These are phyloP conservation scores for Eucera pruinosa DNA, from an alignment of 2,888 invertebrate species.

Conservation along the genomic window DNA sequence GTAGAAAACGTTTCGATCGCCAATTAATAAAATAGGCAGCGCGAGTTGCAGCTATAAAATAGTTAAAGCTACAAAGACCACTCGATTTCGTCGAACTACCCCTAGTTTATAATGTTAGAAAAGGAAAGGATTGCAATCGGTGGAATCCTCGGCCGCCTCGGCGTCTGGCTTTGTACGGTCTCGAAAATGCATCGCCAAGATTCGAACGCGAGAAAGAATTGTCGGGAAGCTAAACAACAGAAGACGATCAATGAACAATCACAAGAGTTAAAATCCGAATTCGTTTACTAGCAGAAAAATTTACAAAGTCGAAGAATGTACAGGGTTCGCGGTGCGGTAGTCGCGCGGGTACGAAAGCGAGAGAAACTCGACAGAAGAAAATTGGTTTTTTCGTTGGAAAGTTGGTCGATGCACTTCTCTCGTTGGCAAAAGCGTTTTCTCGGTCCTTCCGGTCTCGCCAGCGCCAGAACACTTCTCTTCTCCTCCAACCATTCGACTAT, in stretches of 20 bases:
- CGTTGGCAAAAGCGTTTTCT: conserved; percentile 43
- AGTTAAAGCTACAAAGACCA: too few relatives aligned
- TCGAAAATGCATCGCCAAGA: too few relatives aligned
- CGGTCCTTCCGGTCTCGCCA: conserved; percentile 11
- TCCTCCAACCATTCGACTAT: conserved; percentile 4
- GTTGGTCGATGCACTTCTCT: conserved; percentile 58
- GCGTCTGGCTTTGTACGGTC: too few relatives aligned
- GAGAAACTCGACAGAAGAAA: conserved; percentile 30
- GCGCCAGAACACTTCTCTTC: background rate
- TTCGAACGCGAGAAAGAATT: background rate
- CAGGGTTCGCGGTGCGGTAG: conserved; percentile 25
- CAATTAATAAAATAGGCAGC: too few relatives aligned
- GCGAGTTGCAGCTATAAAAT: too few relatives aligned
- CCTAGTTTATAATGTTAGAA: too few relatives aligned
- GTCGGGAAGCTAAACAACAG: background rate
- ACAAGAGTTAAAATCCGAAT: conserved; percentile 30
- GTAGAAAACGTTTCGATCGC: too few relatives aligned
- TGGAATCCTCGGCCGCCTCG: too few relatives aligned
- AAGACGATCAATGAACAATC: conserved; percentile 18
- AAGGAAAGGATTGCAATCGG: too few relatives aligned
- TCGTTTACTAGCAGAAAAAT: conserved; percentile 39
- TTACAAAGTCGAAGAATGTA: conserved; percentile 41
- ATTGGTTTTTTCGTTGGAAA: conserved; percentile 44
- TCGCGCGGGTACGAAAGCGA: conserved; percentile 31
- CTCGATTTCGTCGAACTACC: too few relatives aligned